Conservation (phyloP, 1,140 invertebrate species). For the Drosophila lowei region DNA sequence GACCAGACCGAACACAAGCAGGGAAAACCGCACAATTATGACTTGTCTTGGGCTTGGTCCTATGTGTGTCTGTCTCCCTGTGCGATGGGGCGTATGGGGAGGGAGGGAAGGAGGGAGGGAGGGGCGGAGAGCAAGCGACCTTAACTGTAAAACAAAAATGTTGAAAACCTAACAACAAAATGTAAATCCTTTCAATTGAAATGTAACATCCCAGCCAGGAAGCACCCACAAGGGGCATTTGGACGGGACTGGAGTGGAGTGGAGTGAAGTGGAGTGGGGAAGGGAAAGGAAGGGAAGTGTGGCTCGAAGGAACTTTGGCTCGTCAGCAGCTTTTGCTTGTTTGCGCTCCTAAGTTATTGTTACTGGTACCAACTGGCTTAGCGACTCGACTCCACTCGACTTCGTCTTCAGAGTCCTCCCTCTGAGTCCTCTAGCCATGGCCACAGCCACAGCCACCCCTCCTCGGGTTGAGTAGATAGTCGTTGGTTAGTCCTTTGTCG, state of each 20-base stretch:
- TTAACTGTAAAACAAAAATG: constrained; percentile 76
- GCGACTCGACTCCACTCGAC: constrained; percentile 53
- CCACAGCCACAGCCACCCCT: constrained; percentile 1
- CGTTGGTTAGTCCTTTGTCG: constrained; percentile 30
- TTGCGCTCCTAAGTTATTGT: constrained; percentile 78
- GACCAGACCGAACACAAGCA: constrained; percentile 9
- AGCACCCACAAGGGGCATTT: constrained; percentile 14
- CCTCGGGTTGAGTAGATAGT: constrained; percentile 7
- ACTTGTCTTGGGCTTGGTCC: constrained; percentile 39
- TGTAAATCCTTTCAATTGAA: constrained; percentile 80
- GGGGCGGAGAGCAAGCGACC: constrained; percentile 36
- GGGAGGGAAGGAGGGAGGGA: not conserved
- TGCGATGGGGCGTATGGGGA: too few relatives aligned
- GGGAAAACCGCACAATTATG: constrained; percentile 69
- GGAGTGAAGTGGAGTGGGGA: not conserved
- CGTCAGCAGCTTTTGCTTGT: constrained; percentile 77
- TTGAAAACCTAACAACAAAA: constrained; percentile 74
- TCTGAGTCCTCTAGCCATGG: not conserved
- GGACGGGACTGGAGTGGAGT: not conserved
- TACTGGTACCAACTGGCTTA: constrained; percentile 80
- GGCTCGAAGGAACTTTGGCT: constrained; percentile 39
- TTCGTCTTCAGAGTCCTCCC: constrained; percentile 21
- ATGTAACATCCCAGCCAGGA: constrained; percentile 60
- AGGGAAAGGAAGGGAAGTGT: not conserved
- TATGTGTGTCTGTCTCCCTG: not conserved